Base-by-base conservation (phyloP, 2,888 invertebrate genomes). In the Mesopsocus fuscifrons region DNA sequence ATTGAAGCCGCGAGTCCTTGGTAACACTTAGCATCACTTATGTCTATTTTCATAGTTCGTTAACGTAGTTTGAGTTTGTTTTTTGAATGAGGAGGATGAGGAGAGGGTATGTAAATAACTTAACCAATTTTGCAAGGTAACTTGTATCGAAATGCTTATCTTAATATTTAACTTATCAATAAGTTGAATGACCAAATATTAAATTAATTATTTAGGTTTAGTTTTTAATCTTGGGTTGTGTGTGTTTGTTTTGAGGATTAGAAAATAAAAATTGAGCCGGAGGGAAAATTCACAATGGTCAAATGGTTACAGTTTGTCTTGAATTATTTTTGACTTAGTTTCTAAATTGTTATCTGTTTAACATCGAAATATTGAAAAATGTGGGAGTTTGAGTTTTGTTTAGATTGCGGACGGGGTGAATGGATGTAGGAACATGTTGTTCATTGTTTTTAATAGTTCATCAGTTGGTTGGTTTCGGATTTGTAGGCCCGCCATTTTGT, bases 181-280 rank as follows among this genome's bases (percentile, higher is more conserved):
- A 26, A 26, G 21, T 38, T 38, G 16, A 38, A 38, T 38, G 38
- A 38, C 38, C 38, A 38, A 38, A 38, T 38, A 20, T 38, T 6
- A 38, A 38, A 16, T 38, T 20, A 38, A 38, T n/a, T 17, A 5
- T 33, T 33, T 17, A 38, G 38, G 38, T 38, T 38, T 20, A 38
- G 38, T 38, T 38, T 38, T 38, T 38, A 38, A 38, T 38, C 26
- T 6, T 38, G 21, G 38, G 38, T 13, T 38, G 38, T 38, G 21
- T 38, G 38, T 38, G 16, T 38, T 15, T 9, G 15, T 38, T 34
- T 38, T 38, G 15, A 38, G 38, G 38, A 38, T 38, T 38, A 38
- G 38, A 38, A 38, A 38, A 17, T 38, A n/a, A 38, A 38, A 38
- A 38, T 38, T 38, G 38, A 38, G 38, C 38, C 38, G 38, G 38